A percentile compares a stretch with the other conserved stretches of the same genome.
phyloP scores from a whole-genome alignment of 2,113 vertebrate species.

The Nestor notabilis region DNA sequence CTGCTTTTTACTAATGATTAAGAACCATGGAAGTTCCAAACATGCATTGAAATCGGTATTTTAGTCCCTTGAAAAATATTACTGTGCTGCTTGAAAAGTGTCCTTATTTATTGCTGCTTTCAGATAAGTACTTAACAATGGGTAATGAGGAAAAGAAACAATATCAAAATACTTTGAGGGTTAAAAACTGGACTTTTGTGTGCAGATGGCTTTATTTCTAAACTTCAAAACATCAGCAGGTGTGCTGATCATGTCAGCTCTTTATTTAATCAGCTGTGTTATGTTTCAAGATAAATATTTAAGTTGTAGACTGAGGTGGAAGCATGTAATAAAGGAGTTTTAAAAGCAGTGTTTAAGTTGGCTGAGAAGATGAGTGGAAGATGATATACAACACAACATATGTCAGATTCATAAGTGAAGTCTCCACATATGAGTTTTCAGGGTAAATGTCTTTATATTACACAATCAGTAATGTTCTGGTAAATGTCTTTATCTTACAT shows the following conservation, averaged over 20 bases:
- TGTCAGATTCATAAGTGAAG: not conserved
- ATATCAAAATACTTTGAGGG: not conserved
- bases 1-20: not conserved
- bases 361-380: not conserved
- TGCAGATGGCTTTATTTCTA: not conserved
- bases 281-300: slow-evolving; percentile 8
- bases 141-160: not conserved
- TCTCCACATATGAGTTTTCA: not conserved
- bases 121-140: not conserved
- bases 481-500: not conserved
- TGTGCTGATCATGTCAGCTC: not conserved
- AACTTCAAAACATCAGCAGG: not conserved
- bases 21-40: not conserved
- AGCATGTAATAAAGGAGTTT: not conserved
- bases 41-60: not conserved
- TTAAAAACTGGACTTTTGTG: not conserved
- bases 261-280: slow-evolving; percentile 10
- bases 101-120: not conserved
- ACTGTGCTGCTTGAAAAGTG: not conserved
- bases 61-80: not conserved
- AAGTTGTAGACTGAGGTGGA: not conserved
- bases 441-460: not conserved
- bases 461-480: not conserved
- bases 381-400: not conserved
- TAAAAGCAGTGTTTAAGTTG: not conserved